phyloP scores from a whole-genome alignment of 2,888 invertebrate genomes.

The Trachelus troglodyta region DNA sequence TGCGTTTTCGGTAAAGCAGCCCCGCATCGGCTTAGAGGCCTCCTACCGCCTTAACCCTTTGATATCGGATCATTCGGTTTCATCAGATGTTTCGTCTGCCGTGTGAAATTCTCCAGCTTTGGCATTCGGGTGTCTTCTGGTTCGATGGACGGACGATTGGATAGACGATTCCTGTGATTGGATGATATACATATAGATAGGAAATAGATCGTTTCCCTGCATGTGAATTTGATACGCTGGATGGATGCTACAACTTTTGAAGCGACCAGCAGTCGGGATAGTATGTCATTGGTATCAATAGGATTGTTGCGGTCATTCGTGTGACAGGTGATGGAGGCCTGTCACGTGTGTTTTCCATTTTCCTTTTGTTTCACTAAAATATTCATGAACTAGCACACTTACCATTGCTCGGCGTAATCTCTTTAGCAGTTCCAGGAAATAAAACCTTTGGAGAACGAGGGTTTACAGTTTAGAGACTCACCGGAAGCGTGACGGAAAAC shows the following conservation, averaged over 20 bases:
- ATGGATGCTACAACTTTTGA: neutral
- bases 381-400: neutral
- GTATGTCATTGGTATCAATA: neutral
- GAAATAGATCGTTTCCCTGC: neutral
- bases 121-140: too few relatives aligned
- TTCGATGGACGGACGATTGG: too few relatives aligned
- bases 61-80: too few relatives aligned
- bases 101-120: too few relatives aligned
- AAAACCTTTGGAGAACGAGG: neutral
- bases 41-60: too few relatives aligned
- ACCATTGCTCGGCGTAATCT: neutral
- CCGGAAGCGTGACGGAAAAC: neutral
- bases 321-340: neutral
- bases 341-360: neutral
- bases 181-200: neutral
- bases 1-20: too few relatives aligned
- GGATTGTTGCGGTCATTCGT: neutral
- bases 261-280: neutral
- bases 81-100: too few relatives aligned
- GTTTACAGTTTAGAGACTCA: neutral
- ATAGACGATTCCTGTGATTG: too few relatives aligned
- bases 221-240: neutral
- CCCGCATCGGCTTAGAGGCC: too few relatives aligned
- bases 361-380: neutral
- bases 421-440: neutral